Percentiles rank a stretch among this genome's conserved stretches.
Evolutionary conservation across 2,888 invertebrate species (phyloP).

Genomic region (Dolichopus griseipennis): DNA sequence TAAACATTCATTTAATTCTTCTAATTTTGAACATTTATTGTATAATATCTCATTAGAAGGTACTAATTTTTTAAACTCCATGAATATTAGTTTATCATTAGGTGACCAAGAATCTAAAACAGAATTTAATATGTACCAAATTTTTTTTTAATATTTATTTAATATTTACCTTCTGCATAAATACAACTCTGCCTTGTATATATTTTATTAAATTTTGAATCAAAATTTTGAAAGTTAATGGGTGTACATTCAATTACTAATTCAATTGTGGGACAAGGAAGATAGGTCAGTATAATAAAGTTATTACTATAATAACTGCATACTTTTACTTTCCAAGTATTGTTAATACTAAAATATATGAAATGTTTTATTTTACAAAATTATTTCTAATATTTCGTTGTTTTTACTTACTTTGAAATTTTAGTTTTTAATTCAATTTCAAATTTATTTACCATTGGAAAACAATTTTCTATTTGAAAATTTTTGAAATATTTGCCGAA

Average conservation of each 20-base stretch:
- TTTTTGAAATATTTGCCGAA: not conserved
- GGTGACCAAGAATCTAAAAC: not conserved
- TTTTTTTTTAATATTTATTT: too few relatives aligned
- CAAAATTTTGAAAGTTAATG: not conserved
- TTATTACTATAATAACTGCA: not conserved
- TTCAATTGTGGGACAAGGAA: not conserved
- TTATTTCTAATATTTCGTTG: too few relatives aligned
- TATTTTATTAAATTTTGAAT: not conserved
- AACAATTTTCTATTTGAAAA: not conserved
- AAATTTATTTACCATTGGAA: not conserved
- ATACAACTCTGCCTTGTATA: not conserved
- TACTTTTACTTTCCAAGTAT: not conserved
- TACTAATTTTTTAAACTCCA: not conserved
- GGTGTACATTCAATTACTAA: not conserved
- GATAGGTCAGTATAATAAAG: not conserved
- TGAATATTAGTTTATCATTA: not conserved
- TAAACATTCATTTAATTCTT: not conserved
- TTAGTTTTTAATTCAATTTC: not conserved
- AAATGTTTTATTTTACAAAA: too few relatives aligned
- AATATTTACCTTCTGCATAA: not conserved
- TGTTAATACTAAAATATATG: not conserved
- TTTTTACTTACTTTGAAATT: not conserved
- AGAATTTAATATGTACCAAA: not conserved
- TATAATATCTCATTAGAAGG: not conserved
- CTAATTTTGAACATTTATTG: not conserved